phyloP scores from a whole-genome alignment of 2,797 vertebrate genomes.

The Capromys pilorides region DNA sequence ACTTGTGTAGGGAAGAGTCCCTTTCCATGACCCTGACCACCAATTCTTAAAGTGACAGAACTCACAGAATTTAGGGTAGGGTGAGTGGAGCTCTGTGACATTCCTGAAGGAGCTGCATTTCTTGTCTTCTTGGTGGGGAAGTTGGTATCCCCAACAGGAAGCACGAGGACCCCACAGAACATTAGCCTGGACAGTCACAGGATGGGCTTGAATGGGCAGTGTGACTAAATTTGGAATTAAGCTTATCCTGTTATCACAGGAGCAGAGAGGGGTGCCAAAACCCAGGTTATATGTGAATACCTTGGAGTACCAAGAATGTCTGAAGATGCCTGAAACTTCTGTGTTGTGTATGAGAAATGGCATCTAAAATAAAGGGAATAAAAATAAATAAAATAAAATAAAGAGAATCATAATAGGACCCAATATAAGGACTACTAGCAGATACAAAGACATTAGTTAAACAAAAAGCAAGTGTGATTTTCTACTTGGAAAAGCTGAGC shows the following conservation, averaged over 20 bases:
- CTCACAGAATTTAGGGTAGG: neutral
- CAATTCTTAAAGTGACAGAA: neutral
- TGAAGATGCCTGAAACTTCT: neutral
- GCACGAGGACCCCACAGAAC: neutral
- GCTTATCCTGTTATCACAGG: slow-evolving; percentile 9
- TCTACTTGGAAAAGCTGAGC: neutral
- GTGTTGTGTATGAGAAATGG: neutral
- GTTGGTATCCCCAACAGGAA: neutral
- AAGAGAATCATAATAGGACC: neutral
- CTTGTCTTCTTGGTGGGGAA: neutral
- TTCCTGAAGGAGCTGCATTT: neutral
- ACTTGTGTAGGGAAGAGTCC: no score
- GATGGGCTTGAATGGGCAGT: neutral
- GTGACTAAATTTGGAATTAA: neutral
- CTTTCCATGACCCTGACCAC: neutral
- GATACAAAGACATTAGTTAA: neutral
- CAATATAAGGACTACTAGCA: neutral
- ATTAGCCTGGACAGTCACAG: neutral
- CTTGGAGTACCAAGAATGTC: neutral
- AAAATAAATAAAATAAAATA: neutral
- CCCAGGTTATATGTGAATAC: neutral
- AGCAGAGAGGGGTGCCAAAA: neutral
- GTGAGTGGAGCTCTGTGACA: neutral
- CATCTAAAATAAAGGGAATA: neutral
- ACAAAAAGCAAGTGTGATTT: neutral